Evolutionary conservation across 2,113 vertebrate genomes (phyloP).

Genomic region (Rhynchopsitta pachyrhyncha): DNA sequence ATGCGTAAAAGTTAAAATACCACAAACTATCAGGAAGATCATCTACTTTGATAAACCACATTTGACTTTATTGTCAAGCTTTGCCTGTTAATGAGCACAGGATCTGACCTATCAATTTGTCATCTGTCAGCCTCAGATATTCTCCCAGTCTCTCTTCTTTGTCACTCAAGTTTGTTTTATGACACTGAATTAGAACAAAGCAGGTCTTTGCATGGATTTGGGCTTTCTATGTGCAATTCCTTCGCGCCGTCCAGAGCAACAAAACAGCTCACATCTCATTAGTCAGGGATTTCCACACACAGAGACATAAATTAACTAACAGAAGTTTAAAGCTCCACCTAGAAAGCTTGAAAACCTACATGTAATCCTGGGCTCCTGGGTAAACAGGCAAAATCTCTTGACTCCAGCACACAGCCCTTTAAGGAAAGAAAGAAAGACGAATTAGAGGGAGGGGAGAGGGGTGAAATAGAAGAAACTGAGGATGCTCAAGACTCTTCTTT

Average conservation of each 20-base stretch:
- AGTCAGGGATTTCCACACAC: neutral
- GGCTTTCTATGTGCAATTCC: neutral
- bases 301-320: neutral
- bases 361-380: neutral
- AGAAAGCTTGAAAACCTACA: neutral
- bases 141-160: neutral
- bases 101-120: neutral
- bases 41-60: neutral
- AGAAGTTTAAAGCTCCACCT: neutral
- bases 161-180: neutral
- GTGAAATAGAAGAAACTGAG: neutral
- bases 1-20: neutral
- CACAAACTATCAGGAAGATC: neutral
- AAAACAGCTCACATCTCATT: neutral
- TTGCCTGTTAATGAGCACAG: neutral
- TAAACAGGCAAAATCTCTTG: neutral
- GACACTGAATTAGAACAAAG: neutral
- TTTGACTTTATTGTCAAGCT: neutral
- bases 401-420: neutral
- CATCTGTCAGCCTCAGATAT: neutral
- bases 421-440: neutral
- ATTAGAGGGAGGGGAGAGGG: neutral
- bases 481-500: neutral
- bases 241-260: neutral
- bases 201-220: neutral